Percentiles rank a stretch among this genome's conserved stretches.
phyloP scores from a whole-genome alignment of 2,888 invertebrate genomes.

The Cheilosia pagana region DNA sequence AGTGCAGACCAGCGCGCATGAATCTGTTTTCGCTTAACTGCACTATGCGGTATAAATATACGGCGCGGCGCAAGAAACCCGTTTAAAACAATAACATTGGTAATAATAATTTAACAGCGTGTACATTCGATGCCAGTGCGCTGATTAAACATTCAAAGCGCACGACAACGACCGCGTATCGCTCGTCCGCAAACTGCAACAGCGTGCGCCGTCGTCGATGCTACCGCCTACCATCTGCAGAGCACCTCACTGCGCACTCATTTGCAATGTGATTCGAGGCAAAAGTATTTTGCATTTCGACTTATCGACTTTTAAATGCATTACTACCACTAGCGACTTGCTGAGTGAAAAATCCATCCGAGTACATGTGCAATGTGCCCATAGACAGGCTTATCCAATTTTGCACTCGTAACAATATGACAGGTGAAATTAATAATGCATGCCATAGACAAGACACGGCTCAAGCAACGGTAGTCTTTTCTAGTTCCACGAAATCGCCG shows the following conservation, averaged over 20 bases:
- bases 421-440: conserved; percentile 64
- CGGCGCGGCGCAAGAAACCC: conserved; percentile 45
- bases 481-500: conserved; percentile 18
- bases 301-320: conserved; percentile 44
- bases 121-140: conserved; percentile 60
- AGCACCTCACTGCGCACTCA: conserved; percentile 35
- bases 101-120: conserved; percentile 73
- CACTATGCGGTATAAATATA: background rate
- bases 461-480: conserved; percentile 14
- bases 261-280: conserved; percentile 41
- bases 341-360: conserved; percentile 25
- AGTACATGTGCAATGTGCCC: background rate
- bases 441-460: conserved; percentile 17
- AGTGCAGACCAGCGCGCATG: conserved; percentile 46
- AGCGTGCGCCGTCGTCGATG: conserved; percentile 23
- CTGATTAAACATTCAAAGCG: conserved; percentile 70
- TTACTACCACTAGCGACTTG: conserved; percentile 1
- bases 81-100: conserved; percentile 73
- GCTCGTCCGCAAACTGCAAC: conserved; percentile 7
- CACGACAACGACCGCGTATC: conserved; percentile 54
- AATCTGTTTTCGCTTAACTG: conserved; percentile 37
- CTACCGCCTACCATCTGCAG: conserved; percentile 52
- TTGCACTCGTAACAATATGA: conserved; percentile 50
- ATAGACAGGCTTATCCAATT: conserved; percentile 41
- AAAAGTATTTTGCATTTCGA: conserved; percentile 50